phyloP scores from a whole-genome alignment of 2,113 vertebrate species.

The Noturus placidus region DNA sequence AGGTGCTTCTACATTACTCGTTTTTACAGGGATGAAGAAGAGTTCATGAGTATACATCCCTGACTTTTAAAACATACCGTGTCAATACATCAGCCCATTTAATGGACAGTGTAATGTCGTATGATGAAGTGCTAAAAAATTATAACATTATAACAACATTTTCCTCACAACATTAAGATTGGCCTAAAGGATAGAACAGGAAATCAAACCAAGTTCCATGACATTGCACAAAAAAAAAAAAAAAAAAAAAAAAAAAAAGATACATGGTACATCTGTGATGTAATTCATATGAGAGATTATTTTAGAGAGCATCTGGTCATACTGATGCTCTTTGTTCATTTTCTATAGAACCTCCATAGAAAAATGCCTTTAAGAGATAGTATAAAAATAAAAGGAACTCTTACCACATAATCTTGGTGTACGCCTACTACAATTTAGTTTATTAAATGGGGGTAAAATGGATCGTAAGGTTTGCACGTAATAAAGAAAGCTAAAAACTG shows the following conservation, averaged over 20 bases:
- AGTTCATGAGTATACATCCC: neutral
- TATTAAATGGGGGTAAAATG: constrained; percentile 3
- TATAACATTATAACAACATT: too few species aligned
- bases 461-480: neutral
- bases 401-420: constrained; percentile 5
- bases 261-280: constrained; percentile 47
- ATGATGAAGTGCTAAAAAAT: constrained; percentile 18
- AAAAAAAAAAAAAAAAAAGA: neutral
- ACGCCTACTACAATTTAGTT: neutral
- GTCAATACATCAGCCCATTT: constrained; percentile 29
- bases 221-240: constrained; percentile 45
- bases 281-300: constrained; percentile 31
- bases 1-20: constrained; percentile 26
- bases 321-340: constrained; percentile 38
- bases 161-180: constrained; percentile 10
- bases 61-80: neutral
- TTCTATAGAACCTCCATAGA: neutral
- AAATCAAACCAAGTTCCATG: constrained; percentile 13
- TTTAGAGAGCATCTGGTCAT: constrained; percentile 49
- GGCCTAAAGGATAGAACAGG: neutral
- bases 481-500: constrained; percentile 8
- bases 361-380: constrained; percentile 10
- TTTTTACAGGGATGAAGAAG: constrained; percentile 1
- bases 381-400: constrained; percentile 37
- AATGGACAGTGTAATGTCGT: constrained; percentile 33